Evolutionary conservation across 2,797 vertebrate species (phyloP).

Genomic region (Cygnus olor): DNA sequence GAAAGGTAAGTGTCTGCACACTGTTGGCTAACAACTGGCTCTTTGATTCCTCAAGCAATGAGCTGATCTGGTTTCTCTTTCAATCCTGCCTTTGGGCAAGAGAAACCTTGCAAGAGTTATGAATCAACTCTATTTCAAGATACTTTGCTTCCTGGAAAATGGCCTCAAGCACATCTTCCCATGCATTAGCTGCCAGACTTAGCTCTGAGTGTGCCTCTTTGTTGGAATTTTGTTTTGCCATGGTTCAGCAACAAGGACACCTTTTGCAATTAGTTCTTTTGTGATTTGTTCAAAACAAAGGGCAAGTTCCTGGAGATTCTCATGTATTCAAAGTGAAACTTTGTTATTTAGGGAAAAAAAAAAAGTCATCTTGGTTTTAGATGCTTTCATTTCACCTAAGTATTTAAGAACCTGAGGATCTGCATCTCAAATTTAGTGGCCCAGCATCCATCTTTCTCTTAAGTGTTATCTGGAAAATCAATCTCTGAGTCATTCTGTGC

Average conservation of each 20-base stretch:
- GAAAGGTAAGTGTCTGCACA: background rate
- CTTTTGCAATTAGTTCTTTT: background rate
- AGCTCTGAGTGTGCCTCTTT: background rate
- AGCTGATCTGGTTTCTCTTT: slow-evolving; percentile 25
- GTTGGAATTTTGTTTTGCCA: background rate
- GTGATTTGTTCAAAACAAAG: background rate
- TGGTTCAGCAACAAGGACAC: background rate
- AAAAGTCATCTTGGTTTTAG: background rate
- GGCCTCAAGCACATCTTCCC: background rate
- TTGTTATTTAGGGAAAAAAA: background rate
- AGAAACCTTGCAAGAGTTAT: background rate
- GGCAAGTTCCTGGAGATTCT: background rate
- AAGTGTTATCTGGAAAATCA: background rate
- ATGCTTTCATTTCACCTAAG: background rate
- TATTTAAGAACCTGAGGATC: background rate
- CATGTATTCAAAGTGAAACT: background rate
- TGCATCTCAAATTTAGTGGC: background rate
- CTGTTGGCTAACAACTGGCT: background rate
- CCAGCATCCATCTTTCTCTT: background rate
- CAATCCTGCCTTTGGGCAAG: background rate
- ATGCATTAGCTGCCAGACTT: background rate
- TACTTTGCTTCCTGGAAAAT: slow-evolving; percentile 13
- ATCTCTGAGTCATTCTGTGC: background rate
- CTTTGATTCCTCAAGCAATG: background rate
- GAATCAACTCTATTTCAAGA: slow-evolving; percentile 7